These are phyloP conservation scores for Parapristionchus giblindavisi DNA, from an alignment of 2,888 invertebrate species.

Conservation along the genomic window DNA sequence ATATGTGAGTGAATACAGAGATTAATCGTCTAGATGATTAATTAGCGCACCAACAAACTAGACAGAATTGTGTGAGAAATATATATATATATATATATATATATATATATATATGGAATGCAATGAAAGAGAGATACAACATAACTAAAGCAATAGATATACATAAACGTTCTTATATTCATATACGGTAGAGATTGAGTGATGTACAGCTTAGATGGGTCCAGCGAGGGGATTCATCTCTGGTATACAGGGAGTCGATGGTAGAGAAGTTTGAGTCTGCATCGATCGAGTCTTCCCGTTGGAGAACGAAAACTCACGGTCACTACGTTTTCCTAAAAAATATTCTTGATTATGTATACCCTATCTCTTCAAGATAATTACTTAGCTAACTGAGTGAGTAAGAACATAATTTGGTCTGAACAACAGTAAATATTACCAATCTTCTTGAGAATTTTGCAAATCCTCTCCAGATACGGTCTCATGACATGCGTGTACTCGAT, in stretches of 20 bases:
- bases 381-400: neutral
- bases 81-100: too few relatives aligned
- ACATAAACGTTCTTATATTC: too few relatives aligned
- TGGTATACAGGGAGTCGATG: conserved; percentile 45
- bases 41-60: too few relatives aligned
- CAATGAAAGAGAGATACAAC: too few relatives aligned
- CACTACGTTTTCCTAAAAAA: conserved; percentile 35
- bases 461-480: conserved; percentile 58
- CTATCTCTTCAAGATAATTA: too few relatives aligned
- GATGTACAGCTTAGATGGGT: conserved; percentile 14
- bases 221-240: conserved; percentile 13
- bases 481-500: conserved; percentile 63
- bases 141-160: too few relatives aligned
- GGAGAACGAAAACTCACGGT: conserved; percentile 40
- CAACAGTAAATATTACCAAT: conserved; percentile 42
- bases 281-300: conserved; percentile 48
- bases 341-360: too few relatives aligned
- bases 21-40: too few relatives aligned
- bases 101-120: too few relatives aligned
- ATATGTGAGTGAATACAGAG: too few relatives aligned
- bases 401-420: neutral
- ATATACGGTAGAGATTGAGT: neutral
- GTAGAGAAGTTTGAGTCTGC: conserved; percentile 55
- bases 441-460: conserved; percentile 56
- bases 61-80: too few relatives aligned